Conservation (phyloP, 2,113 vertebrate species). For the Engraulis encrasicolus region DNA sequence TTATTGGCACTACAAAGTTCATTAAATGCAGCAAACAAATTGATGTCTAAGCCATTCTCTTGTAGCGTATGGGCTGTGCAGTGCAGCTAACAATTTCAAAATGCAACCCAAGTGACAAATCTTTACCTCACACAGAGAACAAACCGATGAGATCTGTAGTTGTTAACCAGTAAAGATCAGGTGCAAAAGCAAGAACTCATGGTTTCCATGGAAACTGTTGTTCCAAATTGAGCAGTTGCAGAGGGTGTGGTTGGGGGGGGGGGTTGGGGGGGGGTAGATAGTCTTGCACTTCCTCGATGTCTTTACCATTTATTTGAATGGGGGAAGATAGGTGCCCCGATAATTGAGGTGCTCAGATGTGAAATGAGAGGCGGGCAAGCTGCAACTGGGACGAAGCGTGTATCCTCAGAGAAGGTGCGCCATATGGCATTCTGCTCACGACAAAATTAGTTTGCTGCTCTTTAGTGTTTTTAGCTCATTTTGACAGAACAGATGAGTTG, state of each 20-base stretch:
- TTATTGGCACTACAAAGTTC: no score
- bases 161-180: background rate
- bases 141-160: background rate
- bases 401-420: slow-evolving; percentile 39
- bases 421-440: slow-evolving; percentile 47
- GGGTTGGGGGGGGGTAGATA: slow-evolving; percentile 32
- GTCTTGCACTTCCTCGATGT: slow-evolving; percentile 47
- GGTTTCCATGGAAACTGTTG: slow-evolving; percentile 69
- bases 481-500: background rate
- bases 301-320: slow-evolving; percentile 43
- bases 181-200: slow-evolving; percentile 44
- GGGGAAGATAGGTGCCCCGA: slow-evolving; percentile 41
- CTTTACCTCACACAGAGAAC: background rate
- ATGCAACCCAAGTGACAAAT: background rate
- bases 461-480: slow-evolving; percentile 23
- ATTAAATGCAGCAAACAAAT: no score
- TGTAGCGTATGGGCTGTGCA: no score
- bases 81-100: background rate
- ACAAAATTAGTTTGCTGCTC: slow-evolving; percentile 49
- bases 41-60: no score
- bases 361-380: slow-evolving; percentile 30
- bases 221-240: slow-evolving; percentile 52
- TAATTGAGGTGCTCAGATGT: slow-evolving; percentile 52
- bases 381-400: slow-evolving; percentile 35
- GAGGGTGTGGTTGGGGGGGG: no score